phyloP scores from a whole-genome alignment of 2,888 invertebrate species.

The Drosophila lacicola region DNA sequence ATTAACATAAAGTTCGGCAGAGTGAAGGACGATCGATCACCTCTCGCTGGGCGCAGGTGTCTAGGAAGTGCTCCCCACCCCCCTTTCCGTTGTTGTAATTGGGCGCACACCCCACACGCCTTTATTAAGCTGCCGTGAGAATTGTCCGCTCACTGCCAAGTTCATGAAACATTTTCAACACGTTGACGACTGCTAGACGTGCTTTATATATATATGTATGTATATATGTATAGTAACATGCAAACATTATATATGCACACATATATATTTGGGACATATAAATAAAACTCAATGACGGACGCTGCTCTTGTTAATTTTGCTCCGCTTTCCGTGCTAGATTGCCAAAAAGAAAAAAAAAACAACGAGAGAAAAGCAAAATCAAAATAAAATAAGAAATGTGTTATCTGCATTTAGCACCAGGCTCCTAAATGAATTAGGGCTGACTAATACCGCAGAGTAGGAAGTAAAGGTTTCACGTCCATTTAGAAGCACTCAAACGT shows the following conservation, averaged over 20 bases:
- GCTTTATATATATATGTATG: constrained; percentile 6
- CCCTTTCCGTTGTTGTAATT: background rate
- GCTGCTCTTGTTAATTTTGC: constrained; percentile 54
- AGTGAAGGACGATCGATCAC: constrained; percentile 41
- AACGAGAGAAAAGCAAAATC: constrained; percentile 4
- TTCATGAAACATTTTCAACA: constrained; percentile 46
- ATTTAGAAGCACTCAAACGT: constrained; percentile 13
- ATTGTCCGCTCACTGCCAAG: constrained; percentile 53
- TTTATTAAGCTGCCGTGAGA: constrained; percentile 8
- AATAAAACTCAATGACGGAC: constrained; percentile 68
- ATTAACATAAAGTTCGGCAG: background rate
- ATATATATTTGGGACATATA: constrained; percentile 40
- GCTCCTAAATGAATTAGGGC: constrained; percentile 7
- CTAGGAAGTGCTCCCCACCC: background rate
- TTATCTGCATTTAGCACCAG: constrained; percentile 30
- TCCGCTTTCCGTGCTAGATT: constrained; percentile 60
- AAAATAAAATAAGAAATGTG: constrained; percentile 8
- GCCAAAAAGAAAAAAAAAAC: constrained; percentile 52
- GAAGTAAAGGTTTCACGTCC: constrained; percentile 17
- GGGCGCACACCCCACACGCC: constrained; percentile 3
- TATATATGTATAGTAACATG: constrained; percentile 1
- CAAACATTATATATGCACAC: constrained; percentile 21
- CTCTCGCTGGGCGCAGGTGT: constrained; percentile 34
- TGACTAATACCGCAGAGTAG: constrained; percentile 1
- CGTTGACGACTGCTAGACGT: constrained; percentile 6